phyloP scores from a whole-genome alignment of 2,797 vertebrate genomes.

The Melanitta fusca region DNA sequence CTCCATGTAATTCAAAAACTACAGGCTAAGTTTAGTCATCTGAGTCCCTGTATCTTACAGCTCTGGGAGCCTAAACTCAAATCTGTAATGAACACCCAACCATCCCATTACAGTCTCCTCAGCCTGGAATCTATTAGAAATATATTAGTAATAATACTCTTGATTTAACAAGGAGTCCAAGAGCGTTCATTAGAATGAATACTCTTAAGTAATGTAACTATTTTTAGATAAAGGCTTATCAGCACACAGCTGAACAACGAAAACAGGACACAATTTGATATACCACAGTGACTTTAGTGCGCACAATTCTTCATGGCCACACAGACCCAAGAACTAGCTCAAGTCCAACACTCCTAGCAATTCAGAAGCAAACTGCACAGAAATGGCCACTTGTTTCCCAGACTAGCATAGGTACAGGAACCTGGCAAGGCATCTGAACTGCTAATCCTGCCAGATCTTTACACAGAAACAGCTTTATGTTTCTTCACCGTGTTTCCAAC shows the following conservation, averaged over 20 bases:
- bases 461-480: neutral
- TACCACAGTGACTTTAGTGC: neutral
- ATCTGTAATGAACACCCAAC: neutral
- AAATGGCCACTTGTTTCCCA: neutral
- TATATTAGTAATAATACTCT: neutral
- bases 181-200: neutral
- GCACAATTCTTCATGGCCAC: neutral
- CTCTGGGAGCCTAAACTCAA: neutral
- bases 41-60: neutral
- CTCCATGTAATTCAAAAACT: neutral
- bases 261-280: neutral
- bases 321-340: neutral
- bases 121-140: neutral
- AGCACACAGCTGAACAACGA: neutral
- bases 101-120: neutral
- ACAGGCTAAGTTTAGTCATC: neutral
- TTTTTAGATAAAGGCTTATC: neutral
- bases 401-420: neutral
- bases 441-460: neutral
- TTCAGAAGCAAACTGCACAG: neutral
- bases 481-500: neutral
- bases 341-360: neutral
- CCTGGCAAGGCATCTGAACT: neutral
- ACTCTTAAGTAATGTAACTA: neutral
- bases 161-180: neutral